These are phyloP conservation scores for Hippoglossus stenolepis DNA, from an alignment of 2,113 vertebrate species.

Conservation along the genomic window DNA sequence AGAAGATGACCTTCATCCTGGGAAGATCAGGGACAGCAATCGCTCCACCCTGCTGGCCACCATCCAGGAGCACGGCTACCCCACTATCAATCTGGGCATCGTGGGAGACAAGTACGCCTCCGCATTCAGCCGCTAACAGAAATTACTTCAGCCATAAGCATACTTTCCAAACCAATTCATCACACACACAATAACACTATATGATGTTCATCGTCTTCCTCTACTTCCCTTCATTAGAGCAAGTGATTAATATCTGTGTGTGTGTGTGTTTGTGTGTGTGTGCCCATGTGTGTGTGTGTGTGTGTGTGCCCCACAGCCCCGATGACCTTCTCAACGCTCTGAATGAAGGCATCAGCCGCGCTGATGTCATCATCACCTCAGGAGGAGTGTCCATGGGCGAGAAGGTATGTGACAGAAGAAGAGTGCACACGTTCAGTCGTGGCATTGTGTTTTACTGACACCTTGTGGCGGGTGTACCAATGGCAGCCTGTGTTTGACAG, in stretches of 20 bases:
- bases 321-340: constrained; percentile 99
- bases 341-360: constrained; percentile 99
- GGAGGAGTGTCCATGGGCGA: constrained; percentile 99
- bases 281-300: constrained; percentile 12
- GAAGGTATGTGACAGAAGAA: constrained; percentile 85
- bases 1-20: constrained; percentile 96
- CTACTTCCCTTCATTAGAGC: background rate
- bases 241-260: constrained; percentile 14
- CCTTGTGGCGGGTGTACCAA: constrained; percentile 54
- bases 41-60: constrained; percentile 96
- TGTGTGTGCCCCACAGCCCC: constrained; percentile 85
- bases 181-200: background rate
- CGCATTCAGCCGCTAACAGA: background rate
- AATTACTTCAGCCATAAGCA: background rate
- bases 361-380: constrained; percentile 99
- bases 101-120: constrained; percentile 96
- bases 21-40: constrained; percentile 98
- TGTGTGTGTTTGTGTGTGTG: constrained; percentile 20
- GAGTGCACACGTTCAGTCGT: background rate
- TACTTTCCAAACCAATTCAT: background rate
- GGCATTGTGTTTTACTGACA: constrained; percentile 67
- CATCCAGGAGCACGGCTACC: constrained; percentile 98
- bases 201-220: background rate
- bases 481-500: background rate
- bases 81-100: constrained; percentile 99